These are phyloP conservation scores for Venustaconcha ellipsiformis DNA, from an alignment of 1,140 invertebrate species.

Conservation along the genomic window DNA sequence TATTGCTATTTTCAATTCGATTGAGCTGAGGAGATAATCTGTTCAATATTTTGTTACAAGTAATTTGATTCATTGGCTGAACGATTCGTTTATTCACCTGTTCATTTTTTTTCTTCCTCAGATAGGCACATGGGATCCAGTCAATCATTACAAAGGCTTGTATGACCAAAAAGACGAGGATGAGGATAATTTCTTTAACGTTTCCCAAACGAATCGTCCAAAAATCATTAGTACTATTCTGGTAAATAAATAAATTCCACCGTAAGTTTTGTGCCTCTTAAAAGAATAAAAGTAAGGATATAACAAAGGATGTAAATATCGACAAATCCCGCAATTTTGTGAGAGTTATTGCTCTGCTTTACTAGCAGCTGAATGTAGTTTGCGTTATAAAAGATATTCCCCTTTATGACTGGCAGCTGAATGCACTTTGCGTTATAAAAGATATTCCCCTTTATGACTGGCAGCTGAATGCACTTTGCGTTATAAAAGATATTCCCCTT, in stretches of 20 bases:
- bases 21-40: neutral
- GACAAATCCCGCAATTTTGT: no score
- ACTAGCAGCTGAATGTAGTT: no score
- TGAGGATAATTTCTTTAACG: neutral
- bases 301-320: no score
- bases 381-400: no score
- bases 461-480: no score
- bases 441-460: no score
- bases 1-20: neutral
- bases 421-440: no score
- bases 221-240: slow-evolving; percentile 26
- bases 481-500: no score
- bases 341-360: no score
- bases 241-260: slow-evolving; percentile 18
- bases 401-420: no score
- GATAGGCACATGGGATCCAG: slow-evolving; percentile 35
- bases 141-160: slow-evolving; percentile 13
- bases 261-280: neutral
- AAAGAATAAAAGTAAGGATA: no score
- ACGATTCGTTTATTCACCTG: neutral
- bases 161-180: neutral
- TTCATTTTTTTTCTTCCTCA: slow-evolving; percentile 3
- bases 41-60: neutral
- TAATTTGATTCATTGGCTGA: neutral
- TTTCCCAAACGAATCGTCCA: slow-evolving; percentile 3